Base-by-base conservation (phyloP, 2,797 vertebrate species). In the Euphonia xanthogaster region DNA sequence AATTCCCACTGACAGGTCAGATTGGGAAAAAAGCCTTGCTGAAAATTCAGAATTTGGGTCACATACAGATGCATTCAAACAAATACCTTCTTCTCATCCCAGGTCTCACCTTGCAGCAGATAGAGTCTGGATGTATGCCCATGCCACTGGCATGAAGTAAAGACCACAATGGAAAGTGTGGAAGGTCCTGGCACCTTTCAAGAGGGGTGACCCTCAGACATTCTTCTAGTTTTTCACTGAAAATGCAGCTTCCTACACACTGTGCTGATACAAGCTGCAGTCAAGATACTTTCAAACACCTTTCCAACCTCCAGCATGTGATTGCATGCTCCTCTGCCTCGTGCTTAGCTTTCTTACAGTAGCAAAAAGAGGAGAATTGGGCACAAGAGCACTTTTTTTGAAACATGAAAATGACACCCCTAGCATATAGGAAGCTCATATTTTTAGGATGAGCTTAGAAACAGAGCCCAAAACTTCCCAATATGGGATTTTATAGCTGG, bases 41-140 rank as follows among this genome's bases (percentile, higher is more conserved):
- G 51, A 33, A 92, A 94, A 87, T 63, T 70, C 83, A 79, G 57
- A 42, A 65, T 66, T 74, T 79, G 44, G 63, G 54, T 39, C 44
- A 67, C 11, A 5, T 37, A 39, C 13, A 77, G 35, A 53, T 12
- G 6, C 22, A 15, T 22, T 77, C 62, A 31, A 39, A 60, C 22
- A 68, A 74, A 72, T 14, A 9, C 13, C 9, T 22, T 55, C 51
- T 81, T 68, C 40, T 75, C 30, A 58, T 8, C 10, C 48, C 45
- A 78, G n/a, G 30, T 53, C 25, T 78, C 40, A 50, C 28, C 21
- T 51, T 9, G 3, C 2, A 88, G 40, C 2, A 62, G 18, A 39
- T 3, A 57, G 15, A 73, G 40, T 31, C 24, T 68, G 79, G 75
- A 72, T 3, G 0, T 10, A 22, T 6, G 14, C 15, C 50, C 28